A percentile compares a stretch with the other conserved stretches of the same genome.
These are phyloP conservation scores for Pantherophis alleghaniensis DNA, from an alignment of 2,797 vertebrate genomes.

Conservation along the genomic window DNA sequence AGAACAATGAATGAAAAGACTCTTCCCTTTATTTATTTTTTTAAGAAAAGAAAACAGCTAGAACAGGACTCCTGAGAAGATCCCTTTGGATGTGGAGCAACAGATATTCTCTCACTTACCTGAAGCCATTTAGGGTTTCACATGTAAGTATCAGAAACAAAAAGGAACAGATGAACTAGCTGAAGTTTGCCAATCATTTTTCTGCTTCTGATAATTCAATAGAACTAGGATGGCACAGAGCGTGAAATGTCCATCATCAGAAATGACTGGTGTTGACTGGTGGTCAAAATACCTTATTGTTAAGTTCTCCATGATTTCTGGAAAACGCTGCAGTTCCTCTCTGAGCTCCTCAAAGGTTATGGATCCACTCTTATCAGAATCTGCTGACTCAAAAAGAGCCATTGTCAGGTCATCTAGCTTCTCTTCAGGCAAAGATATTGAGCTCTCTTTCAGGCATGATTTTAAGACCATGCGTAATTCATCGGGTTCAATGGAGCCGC, in stretches of 20 bases:
- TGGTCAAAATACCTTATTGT: slow-evolving; percentile 79
- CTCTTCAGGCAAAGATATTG: slow-evolving; percentile 83
- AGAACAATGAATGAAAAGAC: too few species aligned
- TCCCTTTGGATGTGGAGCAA: not conserved
- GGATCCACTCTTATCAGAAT: slow-evolving; percentile 82
- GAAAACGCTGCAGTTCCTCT: slow-evolving; percentile 82
- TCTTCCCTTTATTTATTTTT: too few species aligned
- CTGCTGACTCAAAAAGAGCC: slow-evolving; percentile 84
- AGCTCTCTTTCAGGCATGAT: slow-evolving; percentile 84
- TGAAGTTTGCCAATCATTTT: not conserved
- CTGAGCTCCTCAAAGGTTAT: slow-evolving; percentile 89
- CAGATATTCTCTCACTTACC: not conserved
- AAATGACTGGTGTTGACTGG: not conserved
- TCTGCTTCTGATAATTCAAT: not conserved
- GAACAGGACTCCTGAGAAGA: too few species aligned
- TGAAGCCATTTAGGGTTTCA: not conserved
- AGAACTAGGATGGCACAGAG: not conserved
- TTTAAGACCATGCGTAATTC: slow-evolving; percentile 83
- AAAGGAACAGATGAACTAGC: not conserved
- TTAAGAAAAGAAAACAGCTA: too few species aligned
- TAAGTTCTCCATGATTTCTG: slow-evolving; percentile 89
- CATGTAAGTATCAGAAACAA: not conserved
- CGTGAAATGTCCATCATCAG: not conserved
- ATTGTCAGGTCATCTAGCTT: slow-evolving; percentile 83
- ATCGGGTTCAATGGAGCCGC: slow-evolving; percentile 83